A percentile compares a stretch with the other conserved stretches of the same genome.
Conservation (phyloP, 2,888 invertebrate genomes). For the Melikaiella ostensackeni region DNA sequence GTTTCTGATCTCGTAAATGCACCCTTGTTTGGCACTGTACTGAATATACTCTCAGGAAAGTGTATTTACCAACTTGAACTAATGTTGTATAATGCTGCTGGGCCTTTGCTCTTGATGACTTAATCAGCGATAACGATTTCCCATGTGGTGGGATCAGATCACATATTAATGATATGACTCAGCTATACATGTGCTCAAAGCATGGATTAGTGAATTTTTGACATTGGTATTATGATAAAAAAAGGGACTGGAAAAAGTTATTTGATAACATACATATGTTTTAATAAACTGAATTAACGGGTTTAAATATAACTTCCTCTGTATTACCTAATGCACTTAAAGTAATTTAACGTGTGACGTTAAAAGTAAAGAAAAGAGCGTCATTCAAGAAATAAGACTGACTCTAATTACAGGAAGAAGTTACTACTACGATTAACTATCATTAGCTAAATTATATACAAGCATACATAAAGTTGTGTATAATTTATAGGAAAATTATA, state of each 20-base stretch:
- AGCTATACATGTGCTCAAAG: not conserved
- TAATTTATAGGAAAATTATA: slow-evolving; percentile 11
- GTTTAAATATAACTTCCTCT: not conserved
- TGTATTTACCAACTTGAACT: slow-evolving; percentile 18
- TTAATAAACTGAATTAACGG: not conserved
- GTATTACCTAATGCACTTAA: not conserved
- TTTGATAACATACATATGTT: not conserved
- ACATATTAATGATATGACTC: slow-evolving; percentile 30
- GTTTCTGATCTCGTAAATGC: not conserved
- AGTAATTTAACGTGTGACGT: not conserved
- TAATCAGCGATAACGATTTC: slow-evolving; percentile 38
- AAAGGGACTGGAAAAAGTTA: not conserved
- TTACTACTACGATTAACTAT: slow-evolving; percentile 20
- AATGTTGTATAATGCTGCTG: slow-evolving; percentile 24
- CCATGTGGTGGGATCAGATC: slow-evolving; percentile 29
- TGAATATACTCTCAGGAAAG: not conserved
- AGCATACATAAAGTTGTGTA: not conserved
- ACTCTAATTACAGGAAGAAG: slow-evolving; percentile 29
- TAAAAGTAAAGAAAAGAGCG: not conserved
- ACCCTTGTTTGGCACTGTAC: not conserved
- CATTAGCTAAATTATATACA: slow-evolving; percentile 5
- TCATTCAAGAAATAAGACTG: not conserved
- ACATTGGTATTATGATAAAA: not conserved
- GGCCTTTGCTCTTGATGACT: slow-evolving; percentile 27
- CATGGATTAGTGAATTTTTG: not conserved